A percentile compares a stretch with the other conserved stretches of the same genome.
These are phyloP conservation scores for Tupaia chinensis DNA, from an alignment of 2,113 vertebrate genomes.

Conservation along the genomic window DNA sequence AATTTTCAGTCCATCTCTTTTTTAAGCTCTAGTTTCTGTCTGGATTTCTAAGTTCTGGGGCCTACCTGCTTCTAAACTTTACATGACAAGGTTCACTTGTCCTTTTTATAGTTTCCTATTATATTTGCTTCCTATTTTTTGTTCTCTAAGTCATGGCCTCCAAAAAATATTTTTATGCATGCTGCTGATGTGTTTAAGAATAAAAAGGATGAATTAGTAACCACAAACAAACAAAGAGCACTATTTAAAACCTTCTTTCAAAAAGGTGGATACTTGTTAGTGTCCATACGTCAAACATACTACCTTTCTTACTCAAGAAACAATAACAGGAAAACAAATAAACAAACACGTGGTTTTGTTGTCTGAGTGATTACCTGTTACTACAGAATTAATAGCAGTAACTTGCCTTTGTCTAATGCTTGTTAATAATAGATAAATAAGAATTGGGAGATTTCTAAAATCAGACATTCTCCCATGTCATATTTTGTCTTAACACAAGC, in stretches of 20 bases:
- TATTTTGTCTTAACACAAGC: slow-evolving; percentile 81
- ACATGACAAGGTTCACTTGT: not conserved
- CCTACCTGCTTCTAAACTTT: not conserved
- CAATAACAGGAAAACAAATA: slow-evolving; percentile 17
- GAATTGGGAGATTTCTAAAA: slow-evolving; percentile 70
- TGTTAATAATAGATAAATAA: slow-evolving; percentile 73
- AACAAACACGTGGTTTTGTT: slow-evolving; percentile 41
- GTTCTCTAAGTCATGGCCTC: not conserved
- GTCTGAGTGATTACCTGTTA: slow-evolving; percentile 65
- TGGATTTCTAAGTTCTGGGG: not conserved
- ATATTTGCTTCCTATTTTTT: slow-evolving; percentile 37
- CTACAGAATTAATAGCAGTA: slow-evolving; percentile 68
- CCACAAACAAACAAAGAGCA: slow-evolving; percentile 47
- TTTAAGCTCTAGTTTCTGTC: not conserved
- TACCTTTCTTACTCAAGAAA: slow-evolving; percentile 36
- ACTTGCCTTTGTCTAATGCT: slow-evolving; percentile 74
- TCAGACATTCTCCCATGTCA: slow-evolving; percentile 43
- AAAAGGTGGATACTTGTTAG: slow-evolving; percentile 60
- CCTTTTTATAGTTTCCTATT: not conserved
- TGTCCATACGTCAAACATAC: slow-evolving; percentile 29
- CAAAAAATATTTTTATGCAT: slow-evolving; percentile 21
- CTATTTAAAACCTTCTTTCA: slow-evolving; percentile 58
- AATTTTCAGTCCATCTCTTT: not conserved
- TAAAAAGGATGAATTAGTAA: slow-evolving; percentile 75
- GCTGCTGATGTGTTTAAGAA: slow-evolving; percentile 70